phyloP scores from a whole-genome alignment of 1,140 invertebrate species.

The Dufourea novaeangliae region DNA sequence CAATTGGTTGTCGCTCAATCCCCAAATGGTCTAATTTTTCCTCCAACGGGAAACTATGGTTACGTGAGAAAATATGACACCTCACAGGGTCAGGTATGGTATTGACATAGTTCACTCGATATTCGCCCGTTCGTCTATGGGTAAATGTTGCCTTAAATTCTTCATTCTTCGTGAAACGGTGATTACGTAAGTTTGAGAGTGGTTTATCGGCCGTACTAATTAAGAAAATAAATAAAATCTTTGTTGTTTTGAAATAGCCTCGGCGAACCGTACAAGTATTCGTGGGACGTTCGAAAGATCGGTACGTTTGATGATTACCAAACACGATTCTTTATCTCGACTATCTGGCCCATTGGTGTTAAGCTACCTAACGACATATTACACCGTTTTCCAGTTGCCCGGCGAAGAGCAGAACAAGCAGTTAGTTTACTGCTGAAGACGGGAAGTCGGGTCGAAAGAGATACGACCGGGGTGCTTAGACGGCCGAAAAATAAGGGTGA shows the following conservation, averaged over 20 bases:
- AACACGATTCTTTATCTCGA: slow-evolving; percentile 61
- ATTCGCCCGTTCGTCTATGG: slow-evolving; percentile 3
- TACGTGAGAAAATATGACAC: slow-evolving; percentile 49
- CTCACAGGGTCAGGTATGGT: slow-evolving; percentile 47
- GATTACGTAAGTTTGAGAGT: not conserved
- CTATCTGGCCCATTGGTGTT: slow-evolving; percentile 55
- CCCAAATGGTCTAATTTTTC: slow-evolving; percentile 46
- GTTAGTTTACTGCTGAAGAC: slow-evolving; percentile 1
- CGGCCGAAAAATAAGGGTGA: slow-evolving; percentile 27
- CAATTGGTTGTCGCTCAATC: slow-evolving; percentile 64
- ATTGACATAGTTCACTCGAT: slow-evolving; percentile 16
- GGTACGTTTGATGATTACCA: slow-evolving; percentile 66
- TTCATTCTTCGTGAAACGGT: not conserved
- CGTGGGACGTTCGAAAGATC: slow-evolving; percentile 40
- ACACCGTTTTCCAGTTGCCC: slow-evolving; percentile 20
- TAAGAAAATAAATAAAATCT: not conserved
- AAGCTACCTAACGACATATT: slow-evolving; percentile 57
- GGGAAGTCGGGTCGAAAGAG: not conserved
- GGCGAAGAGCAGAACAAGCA: slow-evolving; percentile 23
- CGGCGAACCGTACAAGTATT: not conserved
- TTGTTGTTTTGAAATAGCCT: not conserved
- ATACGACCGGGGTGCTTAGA: slow-evolving; percentile 2
- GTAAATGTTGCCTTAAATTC: not conserved
- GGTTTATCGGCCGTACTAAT: slow-evolving; percentile 2
- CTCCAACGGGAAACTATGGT: not conserved